Conservation (phyloP, 37 sponge, comb jelly and placozoan genomes). For the Hormiphora californensis region DNA sequence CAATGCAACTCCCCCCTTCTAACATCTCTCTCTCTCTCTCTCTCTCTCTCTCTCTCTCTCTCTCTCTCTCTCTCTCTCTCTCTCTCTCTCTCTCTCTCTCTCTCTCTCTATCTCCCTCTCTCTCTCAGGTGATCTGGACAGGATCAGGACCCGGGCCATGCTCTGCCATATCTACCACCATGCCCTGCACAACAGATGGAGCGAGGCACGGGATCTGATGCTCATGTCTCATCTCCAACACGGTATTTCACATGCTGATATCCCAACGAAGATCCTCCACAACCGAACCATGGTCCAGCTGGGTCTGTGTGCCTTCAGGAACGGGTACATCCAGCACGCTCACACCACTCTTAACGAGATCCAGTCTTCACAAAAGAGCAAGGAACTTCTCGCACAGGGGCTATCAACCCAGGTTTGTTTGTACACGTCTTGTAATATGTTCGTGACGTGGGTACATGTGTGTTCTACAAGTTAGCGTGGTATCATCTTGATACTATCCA, state of each 20-base stretch:
- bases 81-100: too few relatives aligned
- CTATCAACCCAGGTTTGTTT: slow-evolving; percentile 52
- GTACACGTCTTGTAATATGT: too few relatives aligned
- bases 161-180: slow-evolving; percentile 94
- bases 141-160: slow-evolving; percentile 79
- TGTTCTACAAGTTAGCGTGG: too few relatives aligned
- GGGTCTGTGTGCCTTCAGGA: slow-evolving; percentile 98
- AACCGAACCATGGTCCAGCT: slow-evolving; percentile 92
- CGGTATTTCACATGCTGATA: slow-evolving; percentile 74
- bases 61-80: too few relatives aligned
- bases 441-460: too few relatives aligned
- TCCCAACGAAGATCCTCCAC: slow-evolving; percentile 92
- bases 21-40: too few relatives aligned
- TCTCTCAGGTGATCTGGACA: too few relatives aligned
- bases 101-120: too few relatives aligned
- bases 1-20: too few relatives aligned
- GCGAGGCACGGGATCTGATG: slow-evolving; percentile 84
- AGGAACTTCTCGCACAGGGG: slow-evolving; percentile 94
- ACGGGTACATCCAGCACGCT: slow-evolving; percentile 90
- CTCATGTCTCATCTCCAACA: slow-evolving; percentile 97
- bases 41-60: too few relatives aligned
- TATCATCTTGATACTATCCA: too few relatives aligned
- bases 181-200: slow-evolving; percentile 86
- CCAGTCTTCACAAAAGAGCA: slow-evolving; percentile 80
- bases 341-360: slow-evolving; percentile 89